A percentile compares a stretch with the other conserved stretches of the same genome.
Conservation (phyloP, 2,797 vertebrate genomes). For the Melanitta fusca region DNA sequence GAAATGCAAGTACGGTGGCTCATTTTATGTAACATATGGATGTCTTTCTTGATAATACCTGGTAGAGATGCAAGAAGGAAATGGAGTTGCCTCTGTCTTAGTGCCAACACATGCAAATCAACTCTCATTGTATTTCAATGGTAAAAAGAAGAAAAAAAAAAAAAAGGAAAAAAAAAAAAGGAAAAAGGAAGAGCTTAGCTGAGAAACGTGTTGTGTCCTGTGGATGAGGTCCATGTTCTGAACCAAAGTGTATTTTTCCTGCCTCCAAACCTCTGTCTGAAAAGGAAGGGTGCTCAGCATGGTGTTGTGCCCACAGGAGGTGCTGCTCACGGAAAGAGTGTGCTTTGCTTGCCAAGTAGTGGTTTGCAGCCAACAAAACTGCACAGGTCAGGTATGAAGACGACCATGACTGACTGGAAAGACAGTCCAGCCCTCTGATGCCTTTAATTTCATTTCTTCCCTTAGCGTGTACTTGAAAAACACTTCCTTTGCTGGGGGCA, state of each 20-base stretch:
- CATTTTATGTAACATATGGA: not conserved
- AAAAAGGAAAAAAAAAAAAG: not conserved
- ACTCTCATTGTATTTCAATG: not conserved
- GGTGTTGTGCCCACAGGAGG: not conserved
- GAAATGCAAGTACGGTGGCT: not conserved
- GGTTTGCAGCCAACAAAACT: not conserved
- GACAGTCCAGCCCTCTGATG: not conserved
- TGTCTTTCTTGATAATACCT: not conserved
- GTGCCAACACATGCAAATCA: not conserved
- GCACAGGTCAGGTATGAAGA: not conserved
- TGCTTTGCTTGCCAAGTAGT: not conserved
- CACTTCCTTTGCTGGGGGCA: not conserved
- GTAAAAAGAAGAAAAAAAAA: not conserved
- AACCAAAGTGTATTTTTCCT: not conserved
- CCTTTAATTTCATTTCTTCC: not conserved
- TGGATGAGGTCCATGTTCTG: not conserved
- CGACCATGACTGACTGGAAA: not conserved
- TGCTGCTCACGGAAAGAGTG: not conserved
- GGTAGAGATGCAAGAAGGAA: not conserved
- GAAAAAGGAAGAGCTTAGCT: not conserved
- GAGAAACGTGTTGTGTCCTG: not conserved
- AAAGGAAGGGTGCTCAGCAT: not conserved
- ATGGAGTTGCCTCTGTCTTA: not conserved
- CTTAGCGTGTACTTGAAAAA: not conserved
- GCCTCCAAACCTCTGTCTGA: not conserved